Evolutionary conservation across 64 coral and sea anemone genomes (phyloP).

Genomic region (Exaiptasia diaphana): DNA sequence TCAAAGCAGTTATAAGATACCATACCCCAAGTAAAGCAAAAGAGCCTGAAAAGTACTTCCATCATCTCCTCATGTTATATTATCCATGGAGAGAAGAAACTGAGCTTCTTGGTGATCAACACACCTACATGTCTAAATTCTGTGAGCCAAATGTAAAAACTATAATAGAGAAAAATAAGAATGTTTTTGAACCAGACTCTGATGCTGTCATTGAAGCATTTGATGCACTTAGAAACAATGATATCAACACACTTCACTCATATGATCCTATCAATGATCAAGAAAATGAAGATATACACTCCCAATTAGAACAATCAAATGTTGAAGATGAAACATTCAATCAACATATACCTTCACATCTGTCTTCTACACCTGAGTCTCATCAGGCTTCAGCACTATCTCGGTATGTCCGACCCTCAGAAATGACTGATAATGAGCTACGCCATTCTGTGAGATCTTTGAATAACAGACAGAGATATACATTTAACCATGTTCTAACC

Average conservation of each 20-base stretch:
- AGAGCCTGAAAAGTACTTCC: slow-evolving; percentile 17
- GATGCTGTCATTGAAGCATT: neutral
- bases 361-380: neutral
- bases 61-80: slow-evolving; percentile 28
- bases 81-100: slow-evolving; percentile 16
- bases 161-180: neutral
- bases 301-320: neutral
- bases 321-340: neutral
- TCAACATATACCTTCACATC: neutral
- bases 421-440: slow-evolving; percentile 49
- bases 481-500: slow-evolving; percentile 10
- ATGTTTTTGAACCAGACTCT: neutral
- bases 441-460: slow-evolving; percentile 20
- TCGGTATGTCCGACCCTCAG: slow-evolving; percentile 18
- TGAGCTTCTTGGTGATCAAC: neutral
- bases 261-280: slow-evolving; percentile 52
- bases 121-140: neutral
- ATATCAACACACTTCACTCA: neutral
- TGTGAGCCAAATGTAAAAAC: neutral
- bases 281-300: slow-evolving; percentile 47
- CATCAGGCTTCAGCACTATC: neutral
- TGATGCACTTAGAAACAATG: neutral
- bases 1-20: slow-evolving; percentile 61
- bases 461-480: slow-evolving; percentile 21
- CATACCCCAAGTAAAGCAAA: slow-evolving; percentile 59